Conservation (phyloP, 2,888 invertebrate genomes). For the Campoplex nolae region DNA sequence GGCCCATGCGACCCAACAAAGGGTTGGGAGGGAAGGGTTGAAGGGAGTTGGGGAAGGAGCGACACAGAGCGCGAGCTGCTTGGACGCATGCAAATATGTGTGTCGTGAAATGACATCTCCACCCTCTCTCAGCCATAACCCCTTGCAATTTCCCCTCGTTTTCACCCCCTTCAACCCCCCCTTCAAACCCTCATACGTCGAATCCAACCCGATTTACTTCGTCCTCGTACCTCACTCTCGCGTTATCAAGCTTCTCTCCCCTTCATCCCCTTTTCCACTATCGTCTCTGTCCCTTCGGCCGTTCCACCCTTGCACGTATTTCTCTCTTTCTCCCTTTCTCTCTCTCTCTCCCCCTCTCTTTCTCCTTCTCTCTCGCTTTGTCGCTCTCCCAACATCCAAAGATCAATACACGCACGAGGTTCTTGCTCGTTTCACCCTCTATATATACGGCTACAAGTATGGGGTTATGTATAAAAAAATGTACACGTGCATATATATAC, state of each 20-base stretch:
- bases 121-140: slow-evolving; percentile 67
- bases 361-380: slow-evolving; percentile 41
- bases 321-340: slow-evolving; percentile 48
- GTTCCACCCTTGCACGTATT: slow-evolving; percentile 53
- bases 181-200: slow-evolving; percentile 49
- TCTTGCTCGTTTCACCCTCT: slow-evolving; percentile 65
- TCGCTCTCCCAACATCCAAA: slow-evolving; percentile 65
- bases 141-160: slow-evolving; percentile 70
- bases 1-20: slow-evolving; percentile 56
- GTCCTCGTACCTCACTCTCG: slow-evolving; percentile 50
- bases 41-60: slow-evolving; percentile 15
- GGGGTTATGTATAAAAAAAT: not conserved
- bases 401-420: slow-evolving; percentile 78
- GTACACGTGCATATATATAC: slow-evolving; percentile 20
- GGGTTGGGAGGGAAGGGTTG: slow-evolving; percentile 14
- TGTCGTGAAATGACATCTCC: slow-evolving; percentile 73
- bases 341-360: slow-evolving; percentile 49
- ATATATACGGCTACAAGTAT: slow-evolving; percentile 23
- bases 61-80: slow-evolving; percentile 43
- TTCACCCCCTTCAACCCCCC: slow-evolving; percentile 47
- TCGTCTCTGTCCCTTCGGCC: slow-evolving; percentile 65
- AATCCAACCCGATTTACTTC: slow-evolving; percentile 67
- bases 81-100: slow-evolving; percentile 74
- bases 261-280: slow-evolving; percentile 31
- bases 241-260: slow-evolving; percentile 40